Conservation (phyloP, 2,888 invertebrate species). For the Stenotaenia linearis region DNA sequence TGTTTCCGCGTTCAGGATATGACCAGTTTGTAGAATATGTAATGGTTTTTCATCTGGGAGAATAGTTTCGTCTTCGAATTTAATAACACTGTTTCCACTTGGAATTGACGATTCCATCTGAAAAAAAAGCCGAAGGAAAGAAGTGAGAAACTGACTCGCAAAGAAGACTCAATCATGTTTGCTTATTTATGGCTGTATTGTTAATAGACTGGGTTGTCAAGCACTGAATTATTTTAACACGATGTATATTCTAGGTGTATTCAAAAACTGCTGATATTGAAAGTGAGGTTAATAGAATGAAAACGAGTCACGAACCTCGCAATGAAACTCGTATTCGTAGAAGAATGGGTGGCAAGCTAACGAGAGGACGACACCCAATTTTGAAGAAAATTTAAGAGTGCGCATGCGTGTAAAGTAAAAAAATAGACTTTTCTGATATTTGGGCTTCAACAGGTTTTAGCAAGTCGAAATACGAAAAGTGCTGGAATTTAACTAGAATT, state of each 20-base stretch:
- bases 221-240: no score
- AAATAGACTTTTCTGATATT: no score
- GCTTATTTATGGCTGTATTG: no score
- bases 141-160: no score
- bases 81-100: background rate
- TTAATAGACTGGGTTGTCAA: no score
- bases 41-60: background rate
- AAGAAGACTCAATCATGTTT: no score
- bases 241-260: background rate
- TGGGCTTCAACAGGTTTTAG: no score
- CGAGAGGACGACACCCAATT: background rate
- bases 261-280: background rate
- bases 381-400: background rate
- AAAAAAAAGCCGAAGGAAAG: background rate
- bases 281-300: slow-evolving; percentile 36
- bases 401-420: no score
- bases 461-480: no score
- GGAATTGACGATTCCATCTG: background rate
- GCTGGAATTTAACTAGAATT: no score
- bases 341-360: background rate
- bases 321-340: slow-evolving; percentile 40
- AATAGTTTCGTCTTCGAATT: background rate
- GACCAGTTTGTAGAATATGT: slow-evolving; percentile 31
- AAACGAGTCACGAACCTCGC: slow-evolving; percentile 48
- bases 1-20: slow-evolving; percentile 30